A percentile compares a stretch with the other conserved stretches of the same genome.
These are phyloP conservation scores for Trididemnum nubilum DNA, from an alignment of 23 tunicate species.

Conservation along the genomic window DNA sequence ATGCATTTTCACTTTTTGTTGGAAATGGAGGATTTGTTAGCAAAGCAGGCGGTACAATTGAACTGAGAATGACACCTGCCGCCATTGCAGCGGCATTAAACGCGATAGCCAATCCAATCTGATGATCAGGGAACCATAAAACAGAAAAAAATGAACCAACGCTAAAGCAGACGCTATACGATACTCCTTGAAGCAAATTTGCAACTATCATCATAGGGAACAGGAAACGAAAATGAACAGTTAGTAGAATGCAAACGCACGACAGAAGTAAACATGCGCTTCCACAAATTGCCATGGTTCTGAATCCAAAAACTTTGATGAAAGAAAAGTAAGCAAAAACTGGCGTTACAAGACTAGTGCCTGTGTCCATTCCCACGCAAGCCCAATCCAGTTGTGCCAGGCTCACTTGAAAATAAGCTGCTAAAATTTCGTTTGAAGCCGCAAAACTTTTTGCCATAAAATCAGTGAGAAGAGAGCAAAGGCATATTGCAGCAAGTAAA, in stretches of 20 bases:
- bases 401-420: not conserved
- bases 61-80: not conserved
- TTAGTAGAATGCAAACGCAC: not conserved
- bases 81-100: not conserved
- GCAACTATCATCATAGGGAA: constrained; percentile 2
- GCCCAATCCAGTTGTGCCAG: constrained; percentile 6
- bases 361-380: not conserved
- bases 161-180: not conserved
- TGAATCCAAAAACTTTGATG: not conserved
- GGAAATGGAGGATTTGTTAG: not conserved
- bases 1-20: not conserved
- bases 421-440: not conserved
- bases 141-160: constrained; percentile 8
- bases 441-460: constrained; percentile 10
- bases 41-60: not conserved
- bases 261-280: not conserved
- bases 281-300: not conserved
- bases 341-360: not conserved
- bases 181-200: not conserved
- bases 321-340: not conserved
- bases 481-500: not conserved
- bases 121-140: constrained; percentile 9
- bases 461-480: not conserved
- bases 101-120: not conserved
- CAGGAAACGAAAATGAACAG: not conserved